Base-by-base conservation (phyloP, 2,888 invertebrate genomes). In the Netelia virgata region DNA sequence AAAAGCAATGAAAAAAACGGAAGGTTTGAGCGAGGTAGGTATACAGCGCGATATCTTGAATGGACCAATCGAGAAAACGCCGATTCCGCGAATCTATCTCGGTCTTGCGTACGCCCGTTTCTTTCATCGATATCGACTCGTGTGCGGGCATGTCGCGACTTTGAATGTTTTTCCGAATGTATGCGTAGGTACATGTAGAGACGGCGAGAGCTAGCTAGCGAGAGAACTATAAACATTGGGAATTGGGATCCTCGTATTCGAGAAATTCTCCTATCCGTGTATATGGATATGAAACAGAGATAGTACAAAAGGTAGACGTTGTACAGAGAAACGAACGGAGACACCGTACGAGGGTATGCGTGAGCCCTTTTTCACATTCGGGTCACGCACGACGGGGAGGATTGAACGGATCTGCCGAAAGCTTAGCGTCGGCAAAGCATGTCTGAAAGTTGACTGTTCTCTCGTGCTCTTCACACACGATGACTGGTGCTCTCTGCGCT, bases 381-480 rank as follows among this genome's bases (percentile, higher is more conserved):
- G 86, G 88, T 90, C 90, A 91, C 90, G 91, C 87, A 83, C 86
- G 63, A 55, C 66, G 75, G 73, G 86, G 79, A 36, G 88, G 86
- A 87, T 89, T 89, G 88, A 88, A 86, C 85, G 87, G 90, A 90
- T 90, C 88, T 87, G 28, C 88, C 87, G 83, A 85, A 86, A 87
- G 88, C 87, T 82, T 72, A 81, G 76, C 84, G 73, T 57, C 77
- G 63, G 68, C 57, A 74, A 77, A 74, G 81, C 73, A 50, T 81
- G 81, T 81, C 84, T 74, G 77, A 73, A 84, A 84, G 84, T 84
- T 74, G 84, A 55, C 75, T 61, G 55, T 73, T 80, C 76, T 28
- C 61, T 57, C 1, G 57, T 43, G 36, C 55, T 69, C 83, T 59
- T 74, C 36, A 16, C 53, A 11, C 55, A 53, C 16, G 74, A 3